Base-by-base conservation (phyloP, 2,888 invertebrate species). In the Geophilus truncorum region DNA sequence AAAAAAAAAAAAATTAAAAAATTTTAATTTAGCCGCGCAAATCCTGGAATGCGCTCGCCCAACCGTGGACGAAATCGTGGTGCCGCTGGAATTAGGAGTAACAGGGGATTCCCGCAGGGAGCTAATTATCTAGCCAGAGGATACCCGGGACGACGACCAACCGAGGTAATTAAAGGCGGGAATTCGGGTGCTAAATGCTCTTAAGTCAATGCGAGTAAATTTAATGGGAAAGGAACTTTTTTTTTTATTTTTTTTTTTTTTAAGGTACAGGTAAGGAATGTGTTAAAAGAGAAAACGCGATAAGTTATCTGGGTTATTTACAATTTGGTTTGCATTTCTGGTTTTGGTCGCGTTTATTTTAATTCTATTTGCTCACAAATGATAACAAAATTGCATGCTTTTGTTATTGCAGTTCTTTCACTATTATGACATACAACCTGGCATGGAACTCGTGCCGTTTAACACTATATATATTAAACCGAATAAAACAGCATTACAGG, bases 81-180 rank as follows among this genome's bases (percentile, higher is more conserved):
- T 40, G 81, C 81, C 7, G 80, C 81, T 30, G 81, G 81, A 18
- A 10, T 81, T 15, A 36, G 81, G 25, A 75, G 78, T 21, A 75
- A 75, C 3, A 76, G 81, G 25, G 81, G 81, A 9, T 80, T 32
- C 62, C 32, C 28, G 10, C 18, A 15, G 15, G 36, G 28, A 5
- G 5, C 45, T 45, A 78, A 40, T 40, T 40, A 40, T 21, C 0
- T 40, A 23, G 21, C 40, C 28, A 28, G 28, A 34, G 36, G 78
- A 9, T 62, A 25, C 62, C 62, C 62, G 23, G 62, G 62, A 9
- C 1, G 62, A 62, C 62, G 62, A 7, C 23, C 62, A 4, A 12
- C 9, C 9, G 62, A 62, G 62, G 62, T 62, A 62, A 62, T 25
- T 45, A 2, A 9, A 32, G 32, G 9, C 5, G 32, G 32, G 32